These are phyloP conservation scores for Cirrhinus mrigala DNA, from an alignment of 2,797 vertebrate species.

Conservation along the genomic window DNA sequence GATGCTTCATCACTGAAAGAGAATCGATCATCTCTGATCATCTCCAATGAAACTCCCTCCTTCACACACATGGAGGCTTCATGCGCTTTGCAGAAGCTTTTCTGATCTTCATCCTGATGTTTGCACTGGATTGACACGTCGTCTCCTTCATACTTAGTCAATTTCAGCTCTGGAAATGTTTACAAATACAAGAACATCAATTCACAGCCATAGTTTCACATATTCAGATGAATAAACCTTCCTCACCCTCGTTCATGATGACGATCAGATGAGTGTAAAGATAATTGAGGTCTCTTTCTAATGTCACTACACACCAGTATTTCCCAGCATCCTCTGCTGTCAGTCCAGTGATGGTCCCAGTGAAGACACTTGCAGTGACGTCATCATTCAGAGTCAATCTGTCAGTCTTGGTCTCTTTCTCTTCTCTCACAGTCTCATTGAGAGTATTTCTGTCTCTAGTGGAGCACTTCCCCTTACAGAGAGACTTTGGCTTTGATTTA, in stretches of 20 bases:
- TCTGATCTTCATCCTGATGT: constrained; percentile 24
- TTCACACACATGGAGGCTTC: no score
- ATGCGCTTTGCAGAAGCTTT: no score
- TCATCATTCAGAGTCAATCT: constrained; percentile 4
- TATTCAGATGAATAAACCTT: neutral
- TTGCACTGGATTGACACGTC: constrained; percentile 24
- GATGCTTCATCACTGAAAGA: no score
- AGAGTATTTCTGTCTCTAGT: neutral
- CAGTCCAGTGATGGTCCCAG: constrained; percentile 35
- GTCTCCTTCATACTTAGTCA: constrained; percentile 35
- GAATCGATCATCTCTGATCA: no score
- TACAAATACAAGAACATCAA: no score
- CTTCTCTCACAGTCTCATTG: constrained; percentile 4
- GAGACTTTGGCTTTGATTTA: no score
- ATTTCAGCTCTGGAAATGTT: constrained; percentile 1
- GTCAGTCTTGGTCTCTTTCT: constrained; percentile 7
- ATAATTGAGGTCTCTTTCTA: neutral
- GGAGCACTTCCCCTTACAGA: constrained; percentile 27
- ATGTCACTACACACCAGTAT: constrained; percentile 48
- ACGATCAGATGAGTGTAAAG: constrained; percentile 25
- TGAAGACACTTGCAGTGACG: neutral
- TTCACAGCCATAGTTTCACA: neutral
- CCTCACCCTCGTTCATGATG: constrained; percentile 29
- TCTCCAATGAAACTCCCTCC: no score
- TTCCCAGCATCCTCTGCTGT: constrained; percentile 44